These are phyloP conservation scores for Cantharis rustica DNA, from an alignment of 2,888 invertebrate species.

Conservation along the genomic window DNA sequence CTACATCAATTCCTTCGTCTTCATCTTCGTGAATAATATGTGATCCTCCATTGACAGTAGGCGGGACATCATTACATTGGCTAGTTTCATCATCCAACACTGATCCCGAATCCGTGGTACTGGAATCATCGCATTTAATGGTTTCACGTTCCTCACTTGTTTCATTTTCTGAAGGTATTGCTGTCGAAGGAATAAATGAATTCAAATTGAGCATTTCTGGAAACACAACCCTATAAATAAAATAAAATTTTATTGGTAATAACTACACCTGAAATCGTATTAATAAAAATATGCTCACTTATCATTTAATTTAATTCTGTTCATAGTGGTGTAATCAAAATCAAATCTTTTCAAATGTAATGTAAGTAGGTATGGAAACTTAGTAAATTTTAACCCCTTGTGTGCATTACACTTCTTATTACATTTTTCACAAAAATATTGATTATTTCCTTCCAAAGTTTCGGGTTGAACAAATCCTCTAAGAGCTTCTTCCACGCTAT, in stretches of 20 bases:
- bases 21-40: slow-evolving; percentile 59
- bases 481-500: slow-evolving; percentile 81
- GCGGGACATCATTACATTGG: slow-evolving; percentile 55
- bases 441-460: slow-evolving; percentile 80
- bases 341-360: slow-evolving; percentile 88
- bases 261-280: background rate
- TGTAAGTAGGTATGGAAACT: slow-evolving; percentile 85
- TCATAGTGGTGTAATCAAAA: slow-evolving; percentile 83
- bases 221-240: slow-evolving; percentile 73
- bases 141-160: slow-evolving; percentile 56
- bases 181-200: slow-evolving; percentile 62
- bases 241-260: background rate
- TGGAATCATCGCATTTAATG: slow-evolving; percentile 67
- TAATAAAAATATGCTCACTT: slow-evolving; percentile 54
- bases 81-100: slow-evolving; percentile 68
- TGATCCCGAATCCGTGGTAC: slow-evolving; percentile 72
- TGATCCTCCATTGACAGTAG: slow-evolving; percentile 51
- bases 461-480: slow-evolving; percentile 84
- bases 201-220: slow-evolving; percentile 81
- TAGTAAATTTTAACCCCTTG: slow-evolving; percentile 84
- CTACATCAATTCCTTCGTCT: slow-evolving; percentile 70
- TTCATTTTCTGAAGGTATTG: slow-evolving; percentile 49
- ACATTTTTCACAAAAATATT: slow-evolving; percentile 87
- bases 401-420: slow-evolving; percentile 86
- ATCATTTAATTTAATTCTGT: slow-evolving; percentile 86